These are phyloP conservation scores for Anas platyrhynchos DNA, from an alignment of 2,113 vertebrate species.

Conservation along the genomic window DNA sequence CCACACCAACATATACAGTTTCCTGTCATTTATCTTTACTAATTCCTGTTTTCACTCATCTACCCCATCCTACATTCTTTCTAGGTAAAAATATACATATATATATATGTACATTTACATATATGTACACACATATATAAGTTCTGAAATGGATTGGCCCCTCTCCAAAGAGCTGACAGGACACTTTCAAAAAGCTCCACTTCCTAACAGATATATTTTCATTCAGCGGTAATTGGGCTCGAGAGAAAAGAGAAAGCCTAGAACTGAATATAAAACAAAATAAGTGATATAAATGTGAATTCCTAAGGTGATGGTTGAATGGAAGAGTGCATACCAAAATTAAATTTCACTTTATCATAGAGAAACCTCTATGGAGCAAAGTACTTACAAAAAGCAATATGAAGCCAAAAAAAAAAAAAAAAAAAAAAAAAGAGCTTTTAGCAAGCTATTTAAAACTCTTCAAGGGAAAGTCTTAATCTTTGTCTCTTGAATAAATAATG, in stretches of 20 bases:
- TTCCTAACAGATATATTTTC: constrained; percentile 26
- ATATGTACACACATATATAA: not conserved
- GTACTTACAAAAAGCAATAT: not conserved
- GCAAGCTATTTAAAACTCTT: constrained; percentile 43
- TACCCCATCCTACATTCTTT: not conserved
- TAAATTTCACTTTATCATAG: constrained; percentile 17
- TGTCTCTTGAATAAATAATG: constrained; percentile 48
- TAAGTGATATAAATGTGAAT: constrained; percentile 28
- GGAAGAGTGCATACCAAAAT: not conserved
- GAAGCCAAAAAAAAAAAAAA: not conserved
- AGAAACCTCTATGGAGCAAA: not conserved
- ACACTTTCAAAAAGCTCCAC: constrained; percentile 1
- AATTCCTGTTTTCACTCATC: not conserved
- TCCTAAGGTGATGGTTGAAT: constrained; percentile 37
- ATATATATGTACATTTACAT: not conserved
- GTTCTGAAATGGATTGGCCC: not conserved
- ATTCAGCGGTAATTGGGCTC: constrained; percentile 9
- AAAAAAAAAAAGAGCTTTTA: not conserved
- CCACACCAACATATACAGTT: not conserved
- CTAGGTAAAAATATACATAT: not conserved
- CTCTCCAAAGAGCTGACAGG: not conserved
- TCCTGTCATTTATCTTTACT: constrained; percentile 21
- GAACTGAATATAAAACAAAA: not conserved
- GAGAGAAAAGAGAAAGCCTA: constrained; percentile 15
- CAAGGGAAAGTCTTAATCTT: constrained; percentile 22